Evolutionary conservation across 1,140 invertebrate species (phyloP), one percentile per base, ranked within the genome.

Genomic region (Brachionus sp.): DNA sequence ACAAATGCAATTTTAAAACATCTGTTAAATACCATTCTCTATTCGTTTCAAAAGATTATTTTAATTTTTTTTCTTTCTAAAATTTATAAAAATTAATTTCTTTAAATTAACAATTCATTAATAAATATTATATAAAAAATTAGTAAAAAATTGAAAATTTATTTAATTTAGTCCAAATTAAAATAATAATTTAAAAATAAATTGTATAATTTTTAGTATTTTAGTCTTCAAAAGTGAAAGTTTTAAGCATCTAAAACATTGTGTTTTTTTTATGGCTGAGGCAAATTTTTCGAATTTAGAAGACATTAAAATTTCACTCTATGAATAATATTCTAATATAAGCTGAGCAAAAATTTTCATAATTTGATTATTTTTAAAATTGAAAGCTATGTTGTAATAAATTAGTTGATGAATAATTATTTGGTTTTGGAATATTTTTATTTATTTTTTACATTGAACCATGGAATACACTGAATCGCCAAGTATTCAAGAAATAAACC

Each of bases 401-500:
- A 64, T 25, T 23, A 25, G 9, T 64, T n/a, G 33, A 66, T 66
- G 64, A 66, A 13, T 66, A 5, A 70, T 42, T 37, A 44, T 66
- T 66, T 33, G 12, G 37, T 2, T 19, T 37, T 70, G 10, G 16
- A 10, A 70, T 39, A 4, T 39, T 70, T n/a, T 33, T 33, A 70
- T 4, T 16, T 39, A 7, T 7, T 29, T n/a, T n/a, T n/a, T n/a
- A n/a, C n/a, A n/a, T n/a, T n/a, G n/a, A n/a, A n/a, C n/a, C n/a
- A 70, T 70, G 66, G 66, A 70, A 70, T 70, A 70, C 35, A 37
- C 7, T 4, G 66, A 70, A 39, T 13, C 66, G 37, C 66, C 66
- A 70, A 70, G 66, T 3, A 70, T 70, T 19, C 66, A 70, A 70
- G 66, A 70, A 70, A 70, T 39, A 16, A 39, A 70, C 16, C 66